These are phyloP conservation scores for Grapholita molesta DNA, from an alignment of 1,140 invertebrate genomes.

Conservation along the genomic window DNA sequence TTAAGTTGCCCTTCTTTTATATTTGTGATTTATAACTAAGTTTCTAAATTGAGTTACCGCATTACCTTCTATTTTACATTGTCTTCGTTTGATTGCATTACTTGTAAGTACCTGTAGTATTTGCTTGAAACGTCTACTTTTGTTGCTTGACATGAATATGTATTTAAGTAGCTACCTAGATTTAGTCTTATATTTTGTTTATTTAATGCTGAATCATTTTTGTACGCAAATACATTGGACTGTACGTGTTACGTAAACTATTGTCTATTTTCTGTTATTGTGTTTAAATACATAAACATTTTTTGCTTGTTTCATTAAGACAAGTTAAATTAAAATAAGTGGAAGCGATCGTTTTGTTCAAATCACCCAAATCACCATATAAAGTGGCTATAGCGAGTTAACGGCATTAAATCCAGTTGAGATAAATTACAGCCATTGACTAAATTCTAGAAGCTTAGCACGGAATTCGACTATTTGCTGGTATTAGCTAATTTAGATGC, in stretches of 20 bases:
- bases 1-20: slow-evolving; percentile 46
- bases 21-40: slow-evolving; percentile 19
- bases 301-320: background rate
- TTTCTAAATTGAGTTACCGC: slow-evolving; percentile 3
- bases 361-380: slow-evolving; percentile 60
- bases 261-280: too few species aligned
- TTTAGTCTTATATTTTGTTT: too few species aligned
- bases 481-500: slow-evolving; percentile 20
- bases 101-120: too few species aligned
- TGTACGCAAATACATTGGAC: too few species aligned
- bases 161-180: too few species aligned
- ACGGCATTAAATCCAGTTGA: slow-evolving; percentile 44
- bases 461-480: slow-evolving; percentile 28
- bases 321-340: slow-evolving; percentile 27
- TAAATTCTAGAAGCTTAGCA: slow-evolving; percentile 47
- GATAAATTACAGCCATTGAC: slow-evolving; percentile 54
- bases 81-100: background rate
- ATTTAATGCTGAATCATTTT: too few species aligned
- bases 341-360: slow-evolving; percentile 43
- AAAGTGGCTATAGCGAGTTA: slow-evolving; percentile 43
- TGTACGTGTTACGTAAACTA: too few species aligned
- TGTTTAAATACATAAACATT: too few species aligned
- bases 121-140: too few species aligned
- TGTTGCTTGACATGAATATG: too few species aligned
- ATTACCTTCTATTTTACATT: background rate